Conservation (phyloP, 2,113 vertebrate genomes). For the Octodon degus region DNA sequence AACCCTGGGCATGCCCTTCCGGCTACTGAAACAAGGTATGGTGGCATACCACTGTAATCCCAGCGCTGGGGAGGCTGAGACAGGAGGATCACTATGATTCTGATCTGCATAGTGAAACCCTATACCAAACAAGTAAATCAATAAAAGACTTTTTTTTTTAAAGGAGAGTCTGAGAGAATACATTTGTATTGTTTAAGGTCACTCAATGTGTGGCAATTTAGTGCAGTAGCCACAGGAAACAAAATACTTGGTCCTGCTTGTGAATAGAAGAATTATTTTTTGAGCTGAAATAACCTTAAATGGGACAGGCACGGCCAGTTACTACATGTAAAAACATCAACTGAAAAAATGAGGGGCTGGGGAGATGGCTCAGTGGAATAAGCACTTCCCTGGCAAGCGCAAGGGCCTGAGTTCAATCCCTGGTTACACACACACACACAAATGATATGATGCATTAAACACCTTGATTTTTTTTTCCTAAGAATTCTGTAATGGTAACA, state of each 20-base stretch:
- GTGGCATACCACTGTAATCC: no score
- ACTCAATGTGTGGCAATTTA: conserved; percentile 4
- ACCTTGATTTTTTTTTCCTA: neutral
- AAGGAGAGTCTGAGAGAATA: no score
- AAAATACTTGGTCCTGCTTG: neutral
- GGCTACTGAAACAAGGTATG: no score
- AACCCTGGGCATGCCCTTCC: no score
- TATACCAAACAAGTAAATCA: no score
- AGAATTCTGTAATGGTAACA: neutral
- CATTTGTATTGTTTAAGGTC: neutral
- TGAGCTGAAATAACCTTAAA: neutral
- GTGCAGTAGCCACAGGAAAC: neutral
- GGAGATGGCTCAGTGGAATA: no score
- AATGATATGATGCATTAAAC: neutral
- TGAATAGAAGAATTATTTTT: neutral
- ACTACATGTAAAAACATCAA: neutral
- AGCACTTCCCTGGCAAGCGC: no score
- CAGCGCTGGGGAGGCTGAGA: no score
- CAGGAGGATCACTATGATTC: no score
- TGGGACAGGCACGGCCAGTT: neutral
- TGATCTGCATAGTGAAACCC: no score
- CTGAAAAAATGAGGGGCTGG: no score
- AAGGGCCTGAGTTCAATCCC: neutral
- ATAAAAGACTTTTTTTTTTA: no score
- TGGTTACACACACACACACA: neutral